These are phyloP conservation scores for Luperina nickerlii DNA, from an alignment of 2,888 invertebrate species.

Conservation along the genomic window DNA sequence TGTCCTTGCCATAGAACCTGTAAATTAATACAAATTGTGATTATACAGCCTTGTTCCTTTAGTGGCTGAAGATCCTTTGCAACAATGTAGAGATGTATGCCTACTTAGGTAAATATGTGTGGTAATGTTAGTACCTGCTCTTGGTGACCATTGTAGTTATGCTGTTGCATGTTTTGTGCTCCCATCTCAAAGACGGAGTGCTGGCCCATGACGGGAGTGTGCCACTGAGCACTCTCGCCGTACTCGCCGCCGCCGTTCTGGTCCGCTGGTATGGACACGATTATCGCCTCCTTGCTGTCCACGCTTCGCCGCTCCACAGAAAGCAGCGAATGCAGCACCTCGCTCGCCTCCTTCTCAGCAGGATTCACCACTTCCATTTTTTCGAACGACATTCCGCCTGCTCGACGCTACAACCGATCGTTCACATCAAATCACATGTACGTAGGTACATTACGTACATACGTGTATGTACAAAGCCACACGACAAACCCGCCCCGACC, in stretches of 20 bases:
- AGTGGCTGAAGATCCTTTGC: neutral
- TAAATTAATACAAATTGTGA: slow-evolving; percentile 63
- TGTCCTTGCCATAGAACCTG: slow-evolving; percentile 92
- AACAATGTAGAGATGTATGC: slow-evolving; percentile 1
- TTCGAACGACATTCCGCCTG: slow-evolving; percentile 86
- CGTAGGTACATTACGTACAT: slow-evolving; percentile 84
- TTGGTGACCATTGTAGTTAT: slow-evolving; percentile 87
- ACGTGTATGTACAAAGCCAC: slow-evolving; percentile 87
- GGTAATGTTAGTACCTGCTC: slow-evolving; percentile 80
- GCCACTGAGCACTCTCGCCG: slow-evolving; percentile 91
- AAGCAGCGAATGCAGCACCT: slow-evolving; percentile 92
- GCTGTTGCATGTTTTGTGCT: slow-evolving; percentile 85
- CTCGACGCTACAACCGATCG: slow-evolving; percentile 86
- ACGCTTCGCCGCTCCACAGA: slow-evolving; percentile 92
- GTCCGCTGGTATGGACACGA: slow-evolving; percentile 86
- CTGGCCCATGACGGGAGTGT: slow-evolving; percentile 91
- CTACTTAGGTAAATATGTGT: neutral
- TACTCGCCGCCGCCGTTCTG: slow-evolving; percentile 88
- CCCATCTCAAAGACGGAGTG: slow-evolving; percentile 88
- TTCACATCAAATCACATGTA: slow-evolving; percentile 88
- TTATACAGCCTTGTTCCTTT: neutral
- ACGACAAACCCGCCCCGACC: slow-evolving; percentile 85
- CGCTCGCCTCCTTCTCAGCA: slow-evolving; percentile 93
- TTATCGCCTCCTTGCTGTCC: slow-evolving; percentile 89
- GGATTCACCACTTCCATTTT: slow-evolving; percentile 92